Evolutionary conservation across 2,797 vertebrate genomes (phyloP).

Genomic region (Philypnodon macrostomus): DNA sequence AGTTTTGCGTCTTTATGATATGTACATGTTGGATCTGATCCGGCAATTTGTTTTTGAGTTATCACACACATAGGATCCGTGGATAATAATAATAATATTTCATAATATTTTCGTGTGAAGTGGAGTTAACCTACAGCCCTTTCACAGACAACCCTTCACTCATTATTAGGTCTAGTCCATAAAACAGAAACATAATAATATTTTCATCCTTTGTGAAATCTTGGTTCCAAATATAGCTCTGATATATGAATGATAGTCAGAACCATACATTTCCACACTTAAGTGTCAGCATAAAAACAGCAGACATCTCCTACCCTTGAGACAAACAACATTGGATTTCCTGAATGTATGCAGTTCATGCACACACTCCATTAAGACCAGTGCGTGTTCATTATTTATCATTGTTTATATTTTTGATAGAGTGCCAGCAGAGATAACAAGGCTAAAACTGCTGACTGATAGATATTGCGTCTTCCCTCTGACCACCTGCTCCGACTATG

Average conservation of each 20-base stretch:
- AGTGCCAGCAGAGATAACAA: slow-evolving; percentile 55
- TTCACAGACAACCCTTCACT: too few species aligned
- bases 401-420: slow-evolving; percentile 54
- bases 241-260: neutral
- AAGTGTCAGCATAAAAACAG: slow-evolving; percentile 20
- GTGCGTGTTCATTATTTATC: slow-evolving; percentile 56
- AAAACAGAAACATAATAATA: too few species aligned
- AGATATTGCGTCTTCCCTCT: slow-evolving; percentile 37
- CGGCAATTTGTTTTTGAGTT: too few species aligned
- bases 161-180: too few species aligned
- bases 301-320: slow-evolving; percentile 13
- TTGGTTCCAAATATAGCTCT: neutral
- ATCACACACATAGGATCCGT: too few species aligned
- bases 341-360: slow-evolving; percentile 5
- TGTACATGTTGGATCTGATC: too few species aligned
- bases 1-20: too few species aligned
- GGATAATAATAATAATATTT: too few species aligned
- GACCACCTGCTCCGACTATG: slow-evolving; percentile 11
- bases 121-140: too few species aligned
- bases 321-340: slow-evolving; percentile 19
- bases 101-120: too few species aligned
- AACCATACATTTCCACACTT: too few species aligned
- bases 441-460: slow-evolving; percentile 57
- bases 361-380: slow-evolving; percentile 29
- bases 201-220: too few species aligned